Conservation (phyloP, 2,888 invertebrate species). For the Amiota mariae region DNA sequence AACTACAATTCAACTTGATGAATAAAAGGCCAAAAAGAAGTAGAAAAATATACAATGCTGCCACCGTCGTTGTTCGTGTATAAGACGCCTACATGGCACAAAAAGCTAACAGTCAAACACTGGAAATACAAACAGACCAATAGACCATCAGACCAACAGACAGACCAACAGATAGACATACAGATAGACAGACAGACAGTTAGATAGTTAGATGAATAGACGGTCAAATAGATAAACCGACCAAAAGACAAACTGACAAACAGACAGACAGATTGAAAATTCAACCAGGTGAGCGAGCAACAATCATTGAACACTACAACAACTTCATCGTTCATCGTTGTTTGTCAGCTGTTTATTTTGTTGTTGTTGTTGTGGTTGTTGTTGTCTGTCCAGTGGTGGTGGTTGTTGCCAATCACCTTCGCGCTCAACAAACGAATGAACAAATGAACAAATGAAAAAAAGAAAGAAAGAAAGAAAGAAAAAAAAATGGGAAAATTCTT, state of each 20-base stretch:
- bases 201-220: too few species aligned
- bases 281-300: constrained; percentile 18
- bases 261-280: constrained; percentile 18
- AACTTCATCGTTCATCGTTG: constrained; percentile 7
- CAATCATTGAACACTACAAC: neutral
- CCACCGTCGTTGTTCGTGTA: neutral
- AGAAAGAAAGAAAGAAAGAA: too few species aligned
- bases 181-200: constrained; percentile 22
- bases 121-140: constrained; percentile 45
- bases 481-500: constrained; percentile 52
- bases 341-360: constrained; percentile 19
- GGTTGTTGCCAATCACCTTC: constrained; percentile 24
- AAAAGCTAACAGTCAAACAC: constrained; percentile 46
- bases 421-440: neutral
- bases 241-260: constrained; percentile 17
- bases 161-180: constrained; percentile 13
- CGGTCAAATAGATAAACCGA: constrained; percentile 10
- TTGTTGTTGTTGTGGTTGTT: constrained; percentile 18
- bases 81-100: constrained; percentile 40
- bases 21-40: constrained; percentile 36
- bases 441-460: neutral
- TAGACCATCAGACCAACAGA: constrained; percentile 21
- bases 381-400: neutral
- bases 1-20: neutral
- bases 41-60: constrained; percentile 6